A percentile compares a stretch with the other conserved stretches of the same genome.
Conservation (phyloP, 1,140 invertebrate species). For the Diplogasteroides magnus region DNA sequence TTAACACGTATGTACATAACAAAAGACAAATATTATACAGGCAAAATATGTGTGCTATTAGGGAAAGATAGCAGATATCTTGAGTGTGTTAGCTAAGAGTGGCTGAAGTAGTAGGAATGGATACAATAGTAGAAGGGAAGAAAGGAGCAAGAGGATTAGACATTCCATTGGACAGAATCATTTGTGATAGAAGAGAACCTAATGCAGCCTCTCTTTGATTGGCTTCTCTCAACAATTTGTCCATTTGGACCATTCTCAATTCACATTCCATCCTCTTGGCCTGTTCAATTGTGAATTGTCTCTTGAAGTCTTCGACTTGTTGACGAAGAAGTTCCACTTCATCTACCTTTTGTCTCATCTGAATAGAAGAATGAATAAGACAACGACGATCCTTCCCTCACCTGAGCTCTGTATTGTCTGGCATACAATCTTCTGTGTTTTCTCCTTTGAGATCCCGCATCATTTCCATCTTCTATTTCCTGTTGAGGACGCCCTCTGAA, state of each 20-base stretch:
- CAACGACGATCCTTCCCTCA: not conserved
- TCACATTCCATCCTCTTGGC: not conserved
- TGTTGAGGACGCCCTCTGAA: not conserved
- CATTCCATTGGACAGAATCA: not conserved
- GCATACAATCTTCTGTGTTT: not conserved
- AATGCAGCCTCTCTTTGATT: not conserved
- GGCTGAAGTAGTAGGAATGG: no score
- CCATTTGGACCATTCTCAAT: not conserved
- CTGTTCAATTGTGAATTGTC: not conserved
- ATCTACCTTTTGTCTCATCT: not conserved
- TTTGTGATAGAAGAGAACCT: not conserved
- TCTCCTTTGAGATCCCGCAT: not conserved
- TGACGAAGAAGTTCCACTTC: not conserved
- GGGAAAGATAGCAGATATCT: no score
- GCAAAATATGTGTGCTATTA: no score
- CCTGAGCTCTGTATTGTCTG: not conserved
- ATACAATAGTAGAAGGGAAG: no score
- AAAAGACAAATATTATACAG: no score
- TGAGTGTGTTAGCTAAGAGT: no score
- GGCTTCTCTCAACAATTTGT: not conserved
- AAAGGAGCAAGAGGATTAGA: no score
- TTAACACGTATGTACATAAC: no score
- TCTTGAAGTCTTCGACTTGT: not conserved
- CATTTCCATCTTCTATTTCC: not conserved
- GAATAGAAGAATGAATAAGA: not conserved